These are phyloP conservation scores for Drosophila miranda DNA, from an alignment of 1,140 invertebrate genomes.

Conservation along the genomic window DNA sequence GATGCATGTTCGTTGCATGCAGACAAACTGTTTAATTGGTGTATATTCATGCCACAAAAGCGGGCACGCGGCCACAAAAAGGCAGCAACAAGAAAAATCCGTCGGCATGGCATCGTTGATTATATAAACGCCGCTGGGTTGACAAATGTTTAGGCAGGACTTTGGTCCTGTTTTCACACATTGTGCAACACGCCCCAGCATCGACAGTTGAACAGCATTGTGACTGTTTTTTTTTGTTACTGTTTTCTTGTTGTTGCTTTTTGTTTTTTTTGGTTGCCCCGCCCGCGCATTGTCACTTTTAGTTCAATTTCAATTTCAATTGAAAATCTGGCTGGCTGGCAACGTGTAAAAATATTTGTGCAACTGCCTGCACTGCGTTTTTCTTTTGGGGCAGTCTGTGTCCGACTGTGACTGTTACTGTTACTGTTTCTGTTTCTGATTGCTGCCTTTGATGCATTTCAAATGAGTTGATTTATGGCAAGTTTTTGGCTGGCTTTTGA, in stretches of 20 bases:
- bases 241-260: slow-evolving; percentile 4
- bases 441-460: slow-evolving; percentile 79
- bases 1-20: slow-evolving; percentile 65
- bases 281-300: slow-evolving; percentile 70
- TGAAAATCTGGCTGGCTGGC: slow-evolving; percentile 56
- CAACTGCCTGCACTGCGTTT: slow-evolving; percentile 65
- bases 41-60: slow-evolving; percentile 57
- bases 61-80: neutral
- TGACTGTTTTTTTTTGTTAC: slow-evolving; percentile 7
- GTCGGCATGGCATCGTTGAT: slow-evolving; percentile 46
- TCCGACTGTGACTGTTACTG: slow-evolving; percentile 47
- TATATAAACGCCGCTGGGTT: slow-evolving; percentile 70
- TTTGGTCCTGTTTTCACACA: slow-evolving; percentile 79
- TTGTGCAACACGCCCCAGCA: slow-evolving; percentile 67
- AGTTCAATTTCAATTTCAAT: slow-evolving; percentile 55
- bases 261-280: slow-evolving; percentile 39
- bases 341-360: slow-evolving; percentile 79
- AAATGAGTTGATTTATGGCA: slow-evolving; percentile 80
- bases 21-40: slow-evolving; percentile 77
- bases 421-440: slow-evolving; percentile 72
- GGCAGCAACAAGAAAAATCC: slow-evolving; percentile 6
- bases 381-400: slow-evolving; percentile 51
- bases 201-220: slow-evolving; percentile 36
- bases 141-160: slow-evolving; percentile 77
- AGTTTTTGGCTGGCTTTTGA: slow-evolving; percentile 69